phyloP scores from a whole-genome alignment of 2,797 vertebrate species.

The Columba guinea region DNA sequence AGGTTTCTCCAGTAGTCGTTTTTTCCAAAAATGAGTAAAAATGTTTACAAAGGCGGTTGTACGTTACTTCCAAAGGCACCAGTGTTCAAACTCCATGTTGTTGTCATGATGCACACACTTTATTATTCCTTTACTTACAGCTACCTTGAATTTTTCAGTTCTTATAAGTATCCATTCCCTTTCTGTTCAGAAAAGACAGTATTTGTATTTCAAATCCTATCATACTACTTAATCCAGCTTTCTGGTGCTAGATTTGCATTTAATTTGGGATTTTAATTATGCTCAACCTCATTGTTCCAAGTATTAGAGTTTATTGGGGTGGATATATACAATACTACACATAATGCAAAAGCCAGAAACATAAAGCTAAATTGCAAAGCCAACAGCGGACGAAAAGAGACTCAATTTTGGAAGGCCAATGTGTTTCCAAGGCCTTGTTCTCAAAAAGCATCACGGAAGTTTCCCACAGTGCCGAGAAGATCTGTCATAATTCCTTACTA shows the following conservation, averaged over 20 bases:
- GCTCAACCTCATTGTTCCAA: neutral
- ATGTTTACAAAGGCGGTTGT: neutral
- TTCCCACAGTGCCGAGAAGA: neutral
- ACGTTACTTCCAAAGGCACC: neutral
- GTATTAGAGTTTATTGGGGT: neutral
- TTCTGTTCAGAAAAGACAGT: neutral
- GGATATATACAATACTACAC: neutral
- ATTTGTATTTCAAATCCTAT: neutral
- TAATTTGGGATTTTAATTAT: neutral
- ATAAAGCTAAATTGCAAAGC: neutral
- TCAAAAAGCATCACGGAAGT: neutral
- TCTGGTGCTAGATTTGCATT: neutral
- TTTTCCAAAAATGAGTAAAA: neutral
- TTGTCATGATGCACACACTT: neutral
- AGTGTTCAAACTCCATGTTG: accelerated
- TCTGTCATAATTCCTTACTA: neutral
- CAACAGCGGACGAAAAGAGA: neutral
- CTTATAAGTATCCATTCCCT: neutral
- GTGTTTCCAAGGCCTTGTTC: neutral
- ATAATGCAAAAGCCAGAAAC: neutral
- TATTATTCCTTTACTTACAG: neutral
- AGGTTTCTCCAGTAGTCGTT: neutral
- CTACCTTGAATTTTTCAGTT: neutral
- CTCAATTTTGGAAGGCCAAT: neutral
- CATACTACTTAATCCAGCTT: neutral